phyloP scores from a whole-genome alignment of 1,140 invertebrate species.

The Heliconius hewitsoni region DNA sequence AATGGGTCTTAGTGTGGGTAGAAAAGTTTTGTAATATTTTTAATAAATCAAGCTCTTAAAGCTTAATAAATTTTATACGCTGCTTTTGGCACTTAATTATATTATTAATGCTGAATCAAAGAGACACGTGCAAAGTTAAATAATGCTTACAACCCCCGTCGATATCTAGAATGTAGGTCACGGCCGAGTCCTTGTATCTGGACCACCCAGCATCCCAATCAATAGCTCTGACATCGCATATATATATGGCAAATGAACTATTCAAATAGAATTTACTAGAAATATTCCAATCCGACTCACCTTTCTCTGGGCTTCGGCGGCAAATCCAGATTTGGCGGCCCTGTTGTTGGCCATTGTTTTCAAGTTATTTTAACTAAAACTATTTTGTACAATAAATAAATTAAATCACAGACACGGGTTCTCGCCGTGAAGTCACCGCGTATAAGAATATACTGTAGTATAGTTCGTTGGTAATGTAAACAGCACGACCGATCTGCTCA shows the following conservation, averaged over 20 bases:
- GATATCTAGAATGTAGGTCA: constrained; percentile 62
- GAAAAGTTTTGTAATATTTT: neutral
- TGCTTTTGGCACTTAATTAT: neutral
- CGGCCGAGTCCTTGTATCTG: constrained; percentile 70
- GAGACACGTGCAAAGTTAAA: neutral
- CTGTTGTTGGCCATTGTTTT: constrained; percentile 90
- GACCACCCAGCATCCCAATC: constrained; percentile 73
- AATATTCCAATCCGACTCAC: constrained; percentile 81
- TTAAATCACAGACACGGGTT: constrained; percentile 74
- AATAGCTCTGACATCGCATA: constrained; percentile 51
- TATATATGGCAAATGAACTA: constrained; percentile 26
- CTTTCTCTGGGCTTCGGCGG: constrained; percentile 95
- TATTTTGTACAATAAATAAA: constrained; percentile 68
- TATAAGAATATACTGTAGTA: constrained; percentile 35
- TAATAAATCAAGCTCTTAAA: neutral
- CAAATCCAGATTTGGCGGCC: constrained; percentile 96
- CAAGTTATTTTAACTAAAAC: constrained; percentile 54
- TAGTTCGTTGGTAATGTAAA: constrained; percentile 65
- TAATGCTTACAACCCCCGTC: constrained; percentile 11
- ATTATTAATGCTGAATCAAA: neutral
- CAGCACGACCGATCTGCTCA: constrained; percentile 61
- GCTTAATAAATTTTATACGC: neutral
- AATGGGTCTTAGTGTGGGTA: constrained; percentile 29
- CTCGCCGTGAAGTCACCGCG: constrained; percentile 63
- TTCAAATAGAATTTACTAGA: constrained; percentile 2